Base-by-base conservation (phyloP, 2,113 vertebrate species). In the Rhipidura dahli region DNA sequence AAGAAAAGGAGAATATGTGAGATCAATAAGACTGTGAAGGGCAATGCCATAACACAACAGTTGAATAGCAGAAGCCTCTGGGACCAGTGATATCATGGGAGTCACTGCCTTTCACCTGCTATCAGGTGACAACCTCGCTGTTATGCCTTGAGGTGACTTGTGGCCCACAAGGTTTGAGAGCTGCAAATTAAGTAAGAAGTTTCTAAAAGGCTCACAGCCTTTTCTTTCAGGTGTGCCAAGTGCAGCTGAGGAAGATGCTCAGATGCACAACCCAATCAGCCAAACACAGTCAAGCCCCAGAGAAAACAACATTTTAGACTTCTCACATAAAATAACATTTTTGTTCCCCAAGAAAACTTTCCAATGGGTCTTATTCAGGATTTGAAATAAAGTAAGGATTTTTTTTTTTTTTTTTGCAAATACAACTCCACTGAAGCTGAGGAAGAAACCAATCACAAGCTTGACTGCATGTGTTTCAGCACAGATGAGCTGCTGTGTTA, bases 401-500 rank as follows among this genome's bases (percentile, higher is more conserved):
- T 72, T 54, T 57, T 23, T 37, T 49, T 26, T 61, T 39, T 21
- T 21, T 45, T 50, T 37, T 76, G 64, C 71, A 79, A 81, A 30
- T 54, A 49, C 49, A 96, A 40, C 10, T 88, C 20, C 53, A 40
- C 60, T 94, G 86, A 97, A 94, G 45, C 75, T 42, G 56, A 77
- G 82, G 47, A 81, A 88, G 89, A 90, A 97, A 85, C 73, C 44
- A 63, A 86, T 79, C 79, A 66, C 44, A 65, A 93, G 72, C 64
- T 37, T 75, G 80, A 81, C 39, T 81, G 68, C 31, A 2, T 2
- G 20, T n/a, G 44, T 68, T 92, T 53, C 92, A 87, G 61, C 76
- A 89, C 16, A 78, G 56, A 78, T 16, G 39, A 86, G 83, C 37
- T 42, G 33, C 2, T 7, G 1, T 4, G 14, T 40, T 61, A 49